phyloP scores from a whole-genome alignment of 2,888 invertebrate genomes.

The Andrena hattorfiana region DNA sequence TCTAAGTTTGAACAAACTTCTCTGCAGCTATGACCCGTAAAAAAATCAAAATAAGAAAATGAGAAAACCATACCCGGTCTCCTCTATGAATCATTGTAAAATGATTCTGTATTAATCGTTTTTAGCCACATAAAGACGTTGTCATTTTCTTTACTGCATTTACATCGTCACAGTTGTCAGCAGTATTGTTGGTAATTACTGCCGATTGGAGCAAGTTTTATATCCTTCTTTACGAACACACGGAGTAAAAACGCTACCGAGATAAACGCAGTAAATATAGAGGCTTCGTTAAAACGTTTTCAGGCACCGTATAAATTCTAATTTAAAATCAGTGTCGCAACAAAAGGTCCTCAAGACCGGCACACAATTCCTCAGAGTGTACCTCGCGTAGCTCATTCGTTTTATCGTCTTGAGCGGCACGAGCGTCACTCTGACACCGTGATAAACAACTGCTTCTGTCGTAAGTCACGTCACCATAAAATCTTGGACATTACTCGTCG shows the following conservation, averaged over 20 bases:
- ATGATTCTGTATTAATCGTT: too few relatives aligned
- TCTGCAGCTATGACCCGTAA: too few relatives aligned
- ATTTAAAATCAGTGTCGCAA: slow-evolving; percentile 75
- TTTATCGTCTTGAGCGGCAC: slow-evolving; percentile 73
- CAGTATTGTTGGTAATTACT: neutral
- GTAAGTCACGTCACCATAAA: slow-evolving; percentile 75
- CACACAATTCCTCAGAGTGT: slow-evolving; percentile 73
- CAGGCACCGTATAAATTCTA: slow-evolving; percentile 70
- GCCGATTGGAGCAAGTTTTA: neutral
- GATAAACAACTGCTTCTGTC: slow-evolving; percentile 75
- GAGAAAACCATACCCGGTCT: too few relatives aligned
- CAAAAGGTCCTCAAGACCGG: slow-evolving; percentile 67
- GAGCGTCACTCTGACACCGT: slow-evolving; percentile 68
- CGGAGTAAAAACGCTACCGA: neutral
- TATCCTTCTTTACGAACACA: neutral
- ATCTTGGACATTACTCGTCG: slow-evolving; percentile 71
- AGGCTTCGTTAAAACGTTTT: slow-evolving; percentile 58
- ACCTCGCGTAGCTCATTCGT: slow-evolving; percentile 74
- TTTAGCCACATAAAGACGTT: too few relatives aligned
- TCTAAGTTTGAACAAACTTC: too few relatives aligned
- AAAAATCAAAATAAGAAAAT: too few relatives aligned
- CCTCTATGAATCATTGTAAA: too few relatives aligned
- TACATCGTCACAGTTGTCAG: neutral
- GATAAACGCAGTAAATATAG: slow-evolving; percentile 54
- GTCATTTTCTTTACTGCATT: too few relatives aligned